Evolutionary conservation across 2,113 vertebrate genomes (phyloP), one percentile per base, ranked within the genome.

Genomic region (Oncorhynchus keta): DNA sequence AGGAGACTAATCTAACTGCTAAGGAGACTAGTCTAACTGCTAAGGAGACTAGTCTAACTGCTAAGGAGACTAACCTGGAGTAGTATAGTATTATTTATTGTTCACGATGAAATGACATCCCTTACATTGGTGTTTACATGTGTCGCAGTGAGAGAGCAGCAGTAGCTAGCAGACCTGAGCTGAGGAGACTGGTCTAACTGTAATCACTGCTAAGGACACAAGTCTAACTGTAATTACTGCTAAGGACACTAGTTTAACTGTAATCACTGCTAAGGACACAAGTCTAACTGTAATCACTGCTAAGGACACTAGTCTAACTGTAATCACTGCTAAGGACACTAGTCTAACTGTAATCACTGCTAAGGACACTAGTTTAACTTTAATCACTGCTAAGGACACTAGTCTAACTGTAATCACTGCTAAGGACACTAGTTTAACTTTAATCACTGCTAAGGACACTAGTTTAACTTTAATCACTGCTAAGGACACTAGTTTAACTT

Each of bases 201-300:
- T 30, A 65, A 82, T 79, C 76, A 74, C 75, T 14, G 24, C 22
- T 24, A 12, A 28, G 26, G 64, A 28, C 24, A 66, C 22, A 14
- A 3, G 22, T 26, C 2, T 30, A 28, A n/a, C 26, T 66, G 5
- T 13, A 39, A 39, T 39, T 2, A 39, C 7, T 39, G 7, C 39
- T 39, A 39, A 39, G 39, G 39, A 39, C 7, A 39, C 39, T 39
- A 39, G 35, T n/a, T 3, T 28, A 61, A 71, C 12, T 65, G 70
- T 32, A 65, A 82, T 79, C 76, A 74, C 75, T 14, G 65, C 39
- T 39, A 39, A 39, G 39, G 39, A 39, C 1, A 39, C 39, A 9
- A 9, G 39, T 18, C 9, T 64, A 59, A 70, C 39, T 64, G 67
- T 30, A 64, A 81, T 79, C 77, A 75, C 74, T 18, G 65, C 49